Base-by-base conservation (phyloP, 2,888 invertebrate genomes). In the Patella ulyssiponensis region DNA sequence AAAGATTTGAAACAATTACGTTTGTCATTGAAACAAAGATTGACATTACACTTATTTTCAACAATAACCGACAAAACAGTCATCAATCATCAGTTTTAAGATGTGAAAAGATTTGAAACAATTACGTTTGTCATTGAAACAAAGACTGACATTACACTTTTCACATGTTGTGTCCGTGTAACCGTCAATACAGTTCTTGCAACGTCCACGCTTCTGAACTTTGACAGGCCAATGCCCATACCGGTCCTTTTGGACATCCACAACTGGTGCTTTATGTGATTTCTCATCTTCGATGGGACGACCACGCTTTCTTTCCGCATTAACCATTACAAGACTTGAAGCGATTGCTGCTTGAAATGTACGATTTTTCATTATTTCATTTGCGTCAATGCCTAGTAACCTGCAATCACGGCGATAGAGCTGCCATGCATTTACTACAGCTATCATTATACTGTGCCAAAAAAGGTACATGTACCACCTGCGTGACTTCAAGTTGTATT, bases 401-500 rank as follows among this genome's bases (percentile, higher is more conserved):
- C 27, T 3, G 27, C 27, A 27, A 27, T 27, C 27, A 2, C 27
- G 27, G 27, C n/a, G n/a, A n/a, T n/a, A n/a, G n/a, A n/a, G 2
- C 4, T 74, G 20, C 77, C 74, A 77, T 17, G 71, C 74, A 58
- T 77, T 77, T 23, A 77, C 71, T 17, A 74, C 70, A 27, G 52
- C 71, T 54, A 77, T 17, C 14, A 20, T 56, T 64, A 74, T 70
- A 33, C 70, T 58, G 54, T 74, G 77, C 77, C 74, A 74, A 70
- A 74, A 77, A 17, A 74, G 11, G 77, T 77, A 77, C 69, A 77
- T 44, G 52, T 77, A 77, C 77, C 77, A 77, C 44, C 77, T 27
- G 11, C 71, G 71, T 11, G 77, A 77, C 69, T 73, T 74, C 33
- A 74, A 20, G 12, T 33, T 20, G 33, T 58, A 70, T 17, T 56